Evolutionary conservation across 2,888 invertebrate genomes (phyloP), one percentile per base, ranked within the genome.

Genomic region (Eugnorisma glareosa): DNA sequence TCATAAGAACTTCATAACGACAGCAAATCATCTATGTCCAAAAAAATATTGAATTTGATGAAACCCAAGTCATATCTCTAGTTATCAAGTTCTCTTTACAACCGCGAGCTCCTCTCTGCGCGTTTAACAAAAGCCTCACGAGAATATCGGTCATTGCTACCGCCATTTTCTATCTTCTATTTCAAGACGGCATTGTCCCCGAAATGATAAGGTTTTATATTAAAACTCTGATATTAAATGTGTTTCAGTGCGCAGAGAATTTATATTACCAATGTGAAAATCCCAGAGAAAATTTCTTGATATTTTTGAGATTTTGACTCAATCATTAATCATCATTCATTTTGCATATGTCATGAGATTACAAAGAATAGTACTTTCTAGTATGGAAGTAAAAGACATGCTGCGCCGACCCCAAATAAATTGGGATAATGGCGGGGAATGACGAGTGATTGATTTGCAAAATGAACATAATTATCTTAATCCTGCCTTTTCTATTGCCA

Each of bases 71-170:
- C 63, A 54, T 35, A 63, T 59, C 10, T 75, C 54, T 10, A 59
- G 31, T 64, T 57, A 66, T 21, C 28, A 82, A 70, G 54, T 71
- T 72, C 45, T 35, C 57, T 82, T 40, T 51, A 45, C 51, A 74
- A 77, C 67, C 51, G 37, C 43, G 37, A 67, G 48, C 40, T 82
- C 43, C 73, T 80, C 61, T 66, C 21, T 18, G 15, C 28, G 18
- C 61, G 31, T 54, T 61, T 48, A 75, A 82, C 72, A 84, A 72
- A 75, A 68, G 79, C 8, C 31, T 66, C 64, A 40, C 51, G 37
- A 64, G 31, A 64, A 76, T 82, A 75, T 80, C 84, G 80, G 72
- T 83, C 80, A 83, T 79, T 75, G 71, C 75, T 82, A 73, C 84
- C 71, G 68, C 64, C 67, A 73, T 79, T 73, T 82, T 70, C 61